Evolutionary conservation across 1,140 invertebrate species (phyloP).

Genomic region (Ceratina australensis): DNA sequence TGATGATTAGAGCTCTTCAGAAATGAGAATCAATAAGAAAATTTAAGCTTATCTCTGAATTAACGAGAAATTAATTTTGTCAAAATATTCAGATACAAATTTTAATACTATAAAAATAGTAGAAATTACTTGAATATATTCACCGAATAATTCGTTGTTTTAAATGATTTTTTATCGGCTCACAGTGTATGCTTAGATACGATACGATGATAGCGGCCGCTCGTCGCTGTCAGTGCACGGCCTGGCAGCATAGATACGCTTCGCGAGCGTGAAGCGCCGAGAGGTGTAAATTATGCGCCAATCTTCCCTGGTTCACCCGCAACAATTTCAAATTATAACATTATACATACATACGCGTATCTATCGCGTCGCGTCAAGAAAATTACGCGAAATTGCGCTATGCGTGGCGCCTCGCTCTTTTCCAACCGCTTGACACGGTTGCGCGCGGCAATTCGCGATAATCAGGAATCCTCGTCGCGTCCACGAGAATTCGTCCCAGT

Average conservation of each 20-base stretch:
- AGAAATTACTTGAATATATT: no score
- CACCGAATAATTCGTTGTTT: no score
- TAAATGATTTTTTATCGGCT: conserved; percentile 2
- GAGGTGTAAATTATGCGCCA: conserved; percentile 38
- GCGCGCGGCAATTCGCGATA: no score
- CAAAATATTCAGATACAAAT: no score
- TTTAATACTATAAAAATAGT: no score
- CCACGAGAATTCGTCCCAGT: no score
- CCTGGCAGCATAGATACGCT: neutral
- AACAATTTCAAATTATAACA: conserved; percentile 42
- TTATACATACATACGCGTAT: conserved; percentile 19
- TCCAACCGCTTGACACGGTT: conserved; percentile 5
- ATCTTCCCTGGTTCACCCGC: neutral
- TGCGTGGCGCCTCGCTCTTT: neutral
- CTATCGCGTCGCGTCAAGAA: neutral
- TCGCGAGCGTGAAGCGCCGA: conserved; percentile 12
- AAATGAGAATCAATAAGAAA: no score
- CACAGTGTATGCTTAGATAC: neutral
- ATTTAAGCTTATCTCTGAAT: no score
- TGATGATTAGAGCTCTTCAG: no score
- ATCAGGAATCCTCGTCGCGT: neutral
- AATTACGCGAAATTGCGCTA: conserved; percentile 18
- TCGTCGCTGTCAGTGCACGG: neutral
- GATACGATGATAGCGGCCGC: neutral
- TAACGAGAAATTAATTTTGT: no score